Evolutionary conservation across 2,888 invertebrate genomes (phyloP).

Genomic region (Resseliella maxima): DNA sequence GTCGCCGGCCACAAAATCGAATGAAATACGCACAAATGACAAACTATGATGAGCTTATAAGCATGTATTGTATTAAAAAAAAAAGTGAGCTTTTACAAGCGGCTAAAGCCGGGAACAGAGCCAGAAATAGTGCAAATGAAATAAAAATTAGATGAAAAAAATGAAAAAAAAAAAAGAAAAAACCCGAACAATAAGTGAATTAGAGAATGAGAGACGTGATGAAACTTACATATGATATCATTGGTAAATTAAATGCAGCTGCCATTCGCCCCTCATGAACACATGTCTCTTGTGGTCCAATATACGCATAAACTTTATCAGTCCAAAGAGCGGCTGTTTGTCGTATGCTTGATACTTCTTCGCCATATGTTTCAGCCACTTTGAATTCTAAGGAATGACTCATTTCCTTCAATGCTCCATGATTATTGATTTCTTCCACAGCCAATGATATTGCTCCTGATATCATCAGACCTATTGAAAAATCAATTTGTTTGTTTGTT

Average conservation of each 20-base stretch:
- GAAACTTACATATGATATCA: conserved; percentile 93
- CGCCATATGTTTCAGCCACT: conserved; percentile 91
- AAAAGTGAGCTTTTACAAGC: background rate
- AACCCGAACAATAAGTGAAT: too few relatives aligned
- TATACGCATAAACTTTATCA: conserved; percentile 85
- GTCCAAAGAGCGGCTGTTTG: conserved; percentile 88
- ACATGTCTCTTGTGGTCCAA: conserved; percentile 86
- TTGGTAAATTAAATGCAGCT: conserved; percentile 91
- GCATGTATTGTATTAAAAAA: too few relatives aligned
- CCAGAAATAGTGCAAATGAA: background rate
- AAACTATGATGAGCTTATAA: background rate
- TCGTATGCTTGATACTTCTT: conserved; percentile 86
- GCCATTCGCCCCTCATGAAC: conserved; percentile 94
- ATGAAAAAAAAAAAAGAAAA: background rate
- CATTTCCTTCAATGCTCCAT: conserved; percentile 69
- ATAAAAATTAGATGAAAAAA: too few relatives aligned
- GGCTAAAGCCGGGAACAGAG: background rate
- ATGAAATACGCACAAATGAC: background rate
- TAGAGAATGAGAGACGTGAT: conserved; percentile 1
- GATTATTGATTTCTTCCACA: conserved; percentile 84
- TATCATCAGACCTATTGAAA: conserved; percentile 69
- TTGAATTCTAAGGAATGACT: conserved; percentile 83
- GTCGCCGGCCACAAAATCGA: background rate
- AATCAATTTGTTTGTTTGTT: too few relatives aligned
- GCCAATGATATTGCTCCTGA: conserved; percentile 90